phyloP scores from a whole-genome alignment of 1,140 invertebrate species.

The Orussus abietinus region DNA sequence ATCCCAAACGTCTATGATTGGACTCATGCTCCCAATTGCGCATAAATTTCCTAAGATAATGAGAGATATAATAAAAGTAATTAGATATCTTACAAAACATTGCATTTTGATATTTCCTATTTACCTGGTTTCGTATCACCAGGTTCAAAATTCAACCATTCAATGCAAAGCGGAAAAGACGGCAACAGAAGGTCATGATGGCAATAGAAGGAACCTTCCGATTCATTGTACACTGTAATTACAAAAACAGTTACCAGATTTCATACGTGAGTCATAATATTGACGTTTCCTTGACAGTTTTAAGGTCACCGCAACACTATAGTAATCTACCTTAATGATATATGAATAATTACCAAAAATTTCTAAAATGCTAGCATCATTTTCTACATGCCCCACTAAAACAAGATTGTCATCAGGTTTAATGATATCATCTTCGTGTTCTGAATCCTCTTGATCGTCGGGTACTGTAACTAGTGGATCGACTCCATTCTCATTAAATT shows the following conservation, averaged over 20 bases:
- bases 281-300: too few relatives aligned
- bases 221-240: conserved; percentile 85
- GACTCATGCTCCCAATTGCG: conserved; percentile 87
- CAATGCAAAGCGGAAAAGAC: conserved; percentile 84
- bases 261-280: not conserved
- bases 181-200: conserved; percentile 90
- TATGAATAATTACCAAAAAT: conserved; percentile 73
- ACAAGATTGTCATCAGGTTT: conserved; percentile 90
- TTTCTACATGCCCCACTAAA: conserved; percentile 80
- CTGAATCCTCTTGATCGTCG: conserved; percentile 69
- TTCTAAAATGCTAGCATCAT: conserved; percentile 81
- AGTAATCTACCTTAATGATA: too few relatives aligned
- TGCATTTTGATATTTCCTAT: conserved; percentile 14
- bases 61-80: conserved; percentile 7
- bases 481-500: conserved; percentile 53
- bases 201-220: conserved; percentile 83
- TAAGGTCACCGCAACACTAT: too few relatives aligned
- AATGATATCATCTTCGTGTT: conserved; percentile 87
- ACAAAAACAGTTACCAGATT: too few relatives aligned
- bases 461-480: conserved; percentile 58
- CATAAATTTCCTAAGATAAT: conserved; percentile 71
- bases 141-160: conserved; percentile 87
- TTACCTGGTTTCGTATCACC: conserved; percentile 61
- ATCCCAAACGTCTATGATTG: conserved; percentile 93
- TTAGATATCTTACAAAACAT: conserved; percentile 7